Base-by-base conservation (phyloP, 2,888 invertebrate genomes). In the Cacoxenus indagator region DNA sequence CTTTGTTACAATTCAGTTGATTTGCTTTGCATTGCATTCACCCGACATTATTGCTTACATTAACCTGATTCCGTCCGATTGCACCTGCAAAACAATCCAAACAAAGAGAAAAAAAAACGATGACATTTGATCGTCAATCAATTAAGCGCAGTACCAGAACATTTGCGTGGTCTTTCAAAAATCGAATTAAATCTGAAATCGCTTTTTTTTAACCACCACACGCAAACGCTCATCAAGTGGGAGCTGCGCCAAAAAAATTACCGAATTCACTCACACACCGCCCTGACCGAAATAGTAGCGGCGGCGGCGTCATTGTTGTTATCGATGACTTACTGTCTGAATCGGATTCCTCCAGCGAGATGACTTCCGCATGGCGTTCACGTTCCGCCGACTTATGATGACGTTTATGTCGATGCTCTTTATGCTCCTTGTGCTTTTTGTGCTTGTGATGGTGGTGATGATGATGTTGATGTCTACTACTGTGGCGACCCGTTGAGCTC, bases 271-370 rank as follows among this genome's bases (percentile, higher is more conserved):
- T 11, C 8, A 8, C 2, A 37, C 37, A 37, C 9, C 37, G 4
- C 37, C n/a, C n/a, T n/a, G 45, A 37, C 37, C 37, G 8, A 37
- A 55, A 26, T 17, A 26, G 22, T 6, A 4, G 27, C 24, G 37
- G n/a, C 8, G 45, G 17, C 45, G 37, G 24, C 31, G 6, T 17
- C 11, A 45, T 24, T 22, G 43, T n/a, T 26, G 19, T 24, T 22
- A 22, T n/a, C 19, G 19, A 27, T 61, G 67, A 88, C 87, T 87
- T 85, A 88, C 88, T 88, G 43, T 88, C 88, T n/a, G 87, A 87
- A 70, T 88, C 86, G 61, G 86, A 85, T 64, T 86, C 87, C 69
- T 87, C 84, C 19, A 86, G 68, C 0, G 86, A 83, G 65, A 87
- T 86, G 22, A 87, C 78, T 65, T 83, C 83, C 22, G 75, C 76